phyloP scores from a whole-genome alignment of 2,888 invertebrate species.

The Eristalis pertinax region DNA sequence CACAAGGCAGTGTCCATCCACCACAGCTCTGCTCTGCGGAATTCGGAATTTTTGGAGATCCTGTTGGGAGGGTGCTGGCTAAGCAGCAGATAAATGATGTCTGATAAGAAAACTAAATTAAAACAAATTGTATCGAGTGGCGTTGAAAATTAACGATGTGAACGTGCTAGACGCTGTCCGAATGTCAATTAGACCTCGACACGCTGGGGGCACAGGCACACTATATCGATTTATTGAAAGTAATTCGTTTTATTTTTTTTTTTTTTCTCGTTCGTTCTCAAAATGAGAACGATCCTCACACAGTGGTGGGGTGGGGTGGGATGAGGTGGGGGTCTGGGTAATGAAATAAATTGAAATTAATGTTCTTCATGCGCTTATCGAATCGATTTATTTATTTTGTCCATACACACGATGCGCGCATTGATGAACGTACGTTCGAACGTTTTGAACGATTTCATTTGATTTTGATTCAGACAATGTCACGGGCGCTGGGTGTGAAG shows the following conservation, averaged over 20 bases:
- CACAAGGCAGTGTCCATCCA: neutral
- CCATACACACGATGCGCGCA: constrained; percentile 1
- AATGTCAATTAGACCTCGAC: constrained; percentile 54
- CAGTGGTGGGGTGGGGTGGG: too few relatives aligned
- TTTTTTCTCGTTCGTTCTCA: neutral
- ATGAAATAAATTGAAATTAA: constrained; percentile 37
- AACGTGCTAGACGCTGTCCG: constrained; percentile 68
- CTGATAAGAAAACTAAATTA: constrained; percentile 55
- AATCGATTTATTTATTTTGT: neutral
- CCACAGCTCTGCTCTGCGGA: constrained; percentile 25
- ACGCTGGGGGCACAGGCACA: neutral
- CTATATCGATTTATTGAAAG: constrained; percentile 56
- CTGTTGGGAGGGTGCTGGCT: neutral
- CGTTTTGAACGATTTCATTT: neutral
- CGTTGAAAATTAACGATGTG: constrained; percentile 69
- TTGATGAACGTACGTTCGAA: neutral
- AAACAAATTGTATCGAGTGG: constrained; percentile 68
- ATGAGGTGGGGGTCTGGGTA: too few relatives aligned
- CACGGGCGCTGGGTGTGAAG: neutral
- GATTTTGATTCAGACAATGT: neutral
- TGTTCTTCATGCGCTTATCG: constrained; percentile 18
- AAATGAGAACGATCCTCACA: neutral
- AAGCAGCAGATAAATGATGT: constrained; percentile 54
- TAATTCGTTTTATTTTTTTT: constrained; percentile 16
- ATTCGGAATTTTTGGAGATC: constrained; percentile 16